Evolutionary conservation across 2,113 vertebrate genomes (phyloP), one percentile per base, ranked within the genome.

Genomic region (Pholis gunnellus): DNA sequence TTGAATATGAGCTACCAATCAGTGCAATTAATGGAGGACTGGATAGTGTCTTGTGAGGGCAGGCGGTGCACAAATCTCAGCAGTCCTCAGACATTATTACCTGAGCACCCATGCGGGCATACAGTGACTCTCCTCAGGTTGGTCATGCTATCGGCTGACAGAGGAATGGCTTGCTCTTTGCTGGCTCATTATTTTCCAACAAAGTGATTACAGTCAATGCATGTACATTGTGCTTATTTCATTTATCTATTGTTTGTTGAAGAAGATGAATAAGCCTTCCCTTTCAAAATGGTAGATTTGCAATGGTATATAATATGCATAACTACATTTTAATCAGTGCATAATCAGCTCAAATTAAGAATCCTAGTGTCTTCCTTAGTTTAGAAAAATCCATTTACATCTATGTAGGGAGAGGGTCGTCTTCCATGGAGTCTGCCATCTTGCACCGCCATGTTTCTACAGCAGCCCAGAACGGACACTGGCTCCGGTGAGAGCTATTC

Each of bases 1-100:
- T 93, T 86, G 78, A 92, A 90, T 90, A 89, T 92, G 88, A 91
- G 77, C 86, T 69, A 67, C 79, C 78, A 82, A 88, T 89, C 80
- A 91, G 74, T 69, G 48, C 65, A 80, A 90, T 89, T 88, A 90
- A 84, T 60, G 46, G 56, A 60, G 34, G 65, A 81, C 18, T 74
- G 73, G 76, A 82, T 59, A 69, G 65, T 77, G 61, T 83, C 73
- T 87, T 61, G 69, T 75, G 72, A 67, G 82, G 86, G 63, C 65
- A 46, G 9, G 2, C 63, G 36, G 42, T 74, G 63, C 68, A 78
- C 56, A 78, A 69, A 85, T 66, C 71, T 75, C 60, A 48, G 13
- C 44, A 46, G 69, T 78, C 69, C 77, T 88, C 63, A 66, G 57
- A 82, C 70, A 73, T 75, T 76, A 73, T 81, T 67, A 85, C 61